Percentiles rank a stretch among this genome's conserved stretches.
Evolutionary conservation across 2,888 invertebrate species (phyloP).

Genomic region (Chrysomela aeneicollis): DNA sequence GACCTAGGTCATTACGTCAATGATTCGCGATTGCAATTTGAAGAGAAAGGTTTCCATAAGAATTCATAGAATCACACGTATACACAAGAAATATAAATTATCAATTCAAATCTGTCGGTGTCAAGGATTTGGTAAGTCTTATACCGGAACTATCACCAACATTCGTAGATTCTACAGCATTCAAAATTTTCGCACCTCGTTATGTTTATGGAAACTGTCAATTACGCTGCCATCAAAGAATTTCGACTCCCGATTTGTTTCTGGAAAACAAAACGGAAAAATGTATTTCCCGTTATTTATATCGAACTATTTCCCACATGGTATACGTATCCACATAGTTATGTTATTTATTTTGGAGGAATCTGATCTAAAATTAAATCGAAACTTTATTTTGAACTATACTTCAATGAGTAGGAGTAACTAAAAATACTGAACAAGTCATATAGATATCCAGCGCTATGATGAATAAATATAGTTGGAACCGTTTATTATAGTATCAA

Average conservation of each 20-base stretch:
- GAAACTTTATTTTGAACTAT: constrained; percentile 25
- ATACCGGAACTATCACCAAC: too few relatives aligned
- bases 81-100: too few relatives aligned
- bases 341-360: constrained; percentile 23
- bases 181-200: too few relatives aligned
- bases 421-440: constrained; percentile 22
- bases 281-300: constrained; percentile 9
- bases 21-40: constrained; percentile 5
- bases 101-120: too few relatives aligned
- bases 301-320: constrained; percentile 14
- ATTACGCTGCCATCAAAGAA: too few relatives aligned
- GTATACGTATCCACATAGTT: constrained; percentile 11
- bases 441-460: constrained; percentile 14
- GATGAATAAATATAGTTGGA: constrained; percentile 19
- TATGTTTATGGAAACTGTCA: too few relatives aligned
- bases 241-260: not conserved
- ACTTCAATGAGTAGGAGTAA: constrained; percentile 9
- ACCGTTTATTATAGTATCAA: constrained; percentile 17
- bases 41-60: constrained; percentile 14
- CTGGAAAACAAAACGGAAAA: not conserved
- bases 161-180: too few relatives aligned
- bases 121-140: too few relatives aligned
- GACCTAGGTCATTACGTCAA: constrained; percentile 16
- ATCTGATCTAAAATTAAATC: constrained; percentile 24
- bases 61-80: not conserved